Evolutionary conservation across 2,113 vertebrate genomes (phyloP).

Genomic region (Rafetus swinhoei): DNA sequence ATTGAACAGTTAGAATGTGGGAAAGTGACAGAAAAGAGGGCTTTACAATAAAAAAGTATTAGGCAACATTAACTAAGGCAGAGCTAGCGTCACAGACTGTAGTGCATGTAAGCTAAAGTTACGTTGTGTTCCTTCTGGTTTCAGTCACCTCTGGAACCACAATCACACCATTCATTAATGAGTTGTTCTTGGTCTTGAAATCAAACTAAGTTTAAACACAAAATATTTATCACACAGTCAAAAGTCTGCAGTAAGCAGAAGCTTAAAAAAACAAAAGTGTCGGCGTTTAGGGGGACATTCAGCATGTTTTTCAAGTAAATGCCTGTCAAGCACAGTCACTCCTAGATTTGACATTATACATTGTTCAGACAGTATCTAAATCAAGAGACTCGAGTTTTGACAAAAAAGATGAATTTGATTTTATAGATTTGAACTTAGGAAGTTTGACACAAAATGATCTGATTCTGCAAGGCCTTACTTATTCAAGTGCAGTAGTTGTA

Average conservation of each 20-base stretch:
- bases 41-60: background rate
- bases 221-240: slow-evolving; percentile 5
- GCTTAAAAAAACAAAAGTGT: background rate
- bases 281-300: background rate
- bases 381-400: background rate
- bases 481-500: background rate
- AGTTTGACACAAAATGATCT: background rate
- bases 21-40: background rate
- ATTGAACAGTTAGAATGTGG: background rate
- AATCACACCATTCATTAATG: slow-evolving; percentile 35
- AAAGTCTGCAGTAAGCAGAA: slow-evolving; percentile 48
- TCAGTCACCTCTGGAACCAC: slow-evolving; percentile 23
- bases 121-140: background rate
- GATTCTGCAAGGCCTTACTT: background rate
- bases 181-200: slow-evolving; percentile 39
- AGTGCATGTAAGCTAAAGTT: background rate
- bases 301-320: background rate
- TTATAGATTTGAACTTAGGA: background rate
- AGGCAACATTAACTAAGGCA: background rate
- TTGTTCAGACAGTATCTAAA: background rate
- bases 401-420: background rate
- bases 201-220: slow-evolving; percentile 47
- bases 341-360: background rate
- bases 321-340: background rate
- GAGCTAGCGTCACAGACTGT: background rate